These are phyloP conservation scores for Blastomussa wellsi DNA, from an alignment of 92 coral and sea anemone species.

Conservation along the genomic window DNA sequence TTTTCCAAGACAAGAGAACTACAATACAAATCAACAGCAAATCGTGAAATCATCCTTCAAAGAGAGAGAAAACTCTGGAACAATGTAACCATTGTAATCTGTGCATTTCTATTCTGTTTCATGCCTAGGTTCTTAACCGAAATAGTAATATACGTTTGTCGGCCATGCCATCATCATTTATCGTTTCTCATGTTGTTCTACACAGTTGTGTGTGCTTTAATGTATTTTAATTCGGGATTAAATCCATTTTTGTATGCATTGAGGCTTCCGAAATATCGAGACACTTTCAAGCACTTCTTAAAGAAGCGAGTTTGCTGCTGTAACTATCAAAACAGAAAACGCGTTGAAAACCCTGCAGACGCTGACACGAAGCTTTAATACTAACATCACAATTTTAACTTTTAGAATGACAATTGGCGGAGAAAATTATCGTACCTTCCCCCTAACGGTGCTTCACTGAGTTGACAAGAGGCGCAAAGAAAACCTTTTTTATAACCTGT, in stretches of 20 bases:
- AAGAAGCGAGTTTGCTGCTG: background rate
- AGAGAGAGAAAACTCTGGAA: background rate
- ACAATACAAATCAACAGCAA: background rate
- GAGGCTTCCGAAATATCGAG: slow-evolving; percentile 48
- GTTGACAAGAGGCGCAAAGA: too few species aligned
- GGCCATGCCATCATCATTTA: background rate
- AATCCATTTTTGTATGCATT: slow-evolving; percentile 56
- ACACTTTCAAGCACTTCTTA: background rate
- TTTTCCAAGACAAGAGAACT: background rate
- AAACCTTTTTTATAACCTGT: too few species aligned
- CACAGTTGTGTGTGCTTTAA: background rate
- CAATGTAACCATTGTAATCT: background rate
- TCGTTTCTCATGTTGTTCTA: background rate
- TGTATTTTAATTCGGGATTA: slow-evolving; percentile 20
- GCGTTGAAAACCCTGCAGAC: background rate
- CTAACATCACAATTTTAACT: too few species aligned
- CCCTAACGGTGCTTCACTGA: too few species aligned
- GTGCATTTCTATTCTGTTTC: slow-evolving; percentile 1
- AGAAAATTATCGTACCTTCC: too few species aligned
- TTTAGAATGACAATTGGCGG: too few species aligned
- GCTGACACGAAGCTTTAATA: background rate
- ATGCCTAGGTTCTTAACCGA: background rate
- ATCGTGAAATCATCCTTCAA: background rate
- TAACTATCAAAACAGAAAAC: background rate
- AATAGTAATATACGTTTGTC: background rate